Percentiles rank a stretch among this genome's conserved stretches.
Conservation (phyloP, 1,140 invertebrate genomes). For the Schlechtendalia chinensis region DNA sequence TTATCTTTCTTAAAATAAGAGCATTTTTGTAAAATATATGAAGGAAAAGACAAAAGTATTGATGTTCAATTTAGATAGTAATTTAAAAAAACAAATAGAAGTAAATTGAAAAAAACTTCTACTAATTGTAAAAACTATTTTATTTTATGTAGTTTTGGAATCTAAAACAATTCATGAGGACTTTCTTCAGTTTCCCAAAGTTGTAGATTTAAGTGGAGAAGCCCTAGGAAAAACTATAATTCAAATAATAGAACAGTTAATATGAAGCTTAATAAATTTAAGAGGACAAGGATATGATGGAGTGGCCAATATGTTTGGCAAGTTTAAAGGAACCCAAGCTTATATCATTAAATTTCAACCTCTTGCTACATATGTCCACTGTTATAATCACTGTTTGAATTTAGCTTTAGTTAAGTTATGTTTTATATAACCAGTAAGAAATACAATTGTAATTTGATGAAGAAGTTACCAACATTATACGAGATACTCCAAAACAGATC, state of each 20-base stretch:
- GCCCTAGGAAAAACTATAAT: not conserved
- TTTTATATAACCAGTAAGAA: slow-evolving; percentile 37
- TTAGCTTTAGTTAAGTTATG: slow-evolving; percentile 50
- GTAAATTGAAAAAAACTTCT: no score
- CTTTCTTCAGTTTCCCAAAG: slow-evolving; percentile 48
- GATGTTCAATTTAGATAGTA: no score
- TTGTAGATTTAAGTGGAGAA: slow-evolving; percentile 1
- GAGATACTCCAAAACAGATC: not conserved
- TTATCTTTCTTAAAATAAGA: not conserved
- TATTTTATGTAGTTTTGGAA: slow-evolving; percentile 17
- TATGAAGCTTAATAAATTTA: not conserved
- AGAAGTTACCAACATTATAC: not conserved
- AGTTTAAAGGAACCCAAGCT: slow-evolving; percentile 51
- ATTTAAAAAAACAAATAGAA: no score
- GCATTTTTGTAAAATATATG: not conserved
- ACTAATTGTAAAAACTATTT: no score
- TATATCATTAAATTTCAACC: slow-evolving; percentile 51
- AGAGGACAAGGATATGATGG: slow-evolving; percentile 6
- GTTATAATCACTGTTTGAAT: slow-evolving; percentile 55
- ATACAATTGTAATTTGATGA: slow-evolving; percentile 34
- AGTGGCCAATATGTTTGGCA: slow-evolving; percentile 52
- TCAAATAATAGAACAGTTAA: not conserved
- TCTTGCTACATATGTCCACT: slow-evolving; percentile 53
- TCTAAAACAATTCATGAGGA: slow-evolving; percentile 30
- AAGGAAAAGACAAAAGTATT: no score